A percentile compares a stretch with the other conserved stretches of the same genome.
Conservation (phyloP, 2,797 vertebrate genomes). For the Pipistrellus nathusii region DNA sequence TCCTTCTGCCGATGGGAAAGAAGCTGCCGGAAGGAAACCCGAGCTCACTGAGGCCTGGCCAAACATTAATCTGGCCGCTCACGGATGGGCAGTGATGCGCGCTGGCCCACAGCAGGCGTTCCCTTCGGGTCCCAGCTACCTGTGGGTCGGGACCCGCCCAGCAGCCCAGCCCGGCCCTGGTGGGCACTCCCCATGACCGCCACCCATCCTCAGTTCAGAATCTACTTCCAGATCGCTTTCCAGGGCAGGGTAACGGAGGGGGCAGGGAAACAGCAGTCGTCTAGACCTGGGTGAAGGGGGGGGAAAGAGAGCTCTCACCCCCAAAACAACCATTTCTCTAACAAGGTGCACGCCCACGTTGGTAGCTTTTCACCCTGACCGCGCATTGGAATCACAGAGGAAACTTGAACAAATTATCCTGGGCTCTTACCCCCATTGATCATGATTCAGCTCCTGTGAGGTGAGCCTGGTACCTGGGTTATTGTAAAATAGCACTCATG, state of each 20-base stretch:
- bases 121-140: not conserved
- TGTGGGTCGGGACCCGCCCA: not conserved
- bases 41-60: constrained; percentile 72
- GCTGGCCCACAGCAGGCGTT: not conserved
- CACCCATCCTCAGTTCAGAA: not conserved
- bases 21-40: constrained; percentile 61
- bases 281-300: accelerated
- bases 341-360: accelerated
- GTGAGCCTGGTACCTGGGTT: not conserved
- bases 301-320: not conserved
- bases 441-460: not conserved
- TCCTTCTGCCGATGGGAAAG: constrained; percentile 48
- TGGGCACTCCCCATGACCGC: not conserved
- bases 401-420: not conserved
- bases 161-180: not conserved
- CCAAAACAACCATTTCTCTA: not conserved
- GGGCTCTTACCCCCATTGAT: no score
- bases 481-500: not conserved
- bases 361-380: not conserved
- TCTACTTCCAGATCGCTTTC: not conserved
- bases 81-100: constrained; percentile 64
- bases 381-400: not conserved
- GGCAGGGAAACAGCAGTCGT: not conserved
- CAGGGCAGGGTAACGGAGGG: no score
- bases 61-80: constrained; percentile 82